phyloP scores from a whole-genome alignment of 2,113 vertebrate genomes.

The Connochaetes taurinus region DNA sequence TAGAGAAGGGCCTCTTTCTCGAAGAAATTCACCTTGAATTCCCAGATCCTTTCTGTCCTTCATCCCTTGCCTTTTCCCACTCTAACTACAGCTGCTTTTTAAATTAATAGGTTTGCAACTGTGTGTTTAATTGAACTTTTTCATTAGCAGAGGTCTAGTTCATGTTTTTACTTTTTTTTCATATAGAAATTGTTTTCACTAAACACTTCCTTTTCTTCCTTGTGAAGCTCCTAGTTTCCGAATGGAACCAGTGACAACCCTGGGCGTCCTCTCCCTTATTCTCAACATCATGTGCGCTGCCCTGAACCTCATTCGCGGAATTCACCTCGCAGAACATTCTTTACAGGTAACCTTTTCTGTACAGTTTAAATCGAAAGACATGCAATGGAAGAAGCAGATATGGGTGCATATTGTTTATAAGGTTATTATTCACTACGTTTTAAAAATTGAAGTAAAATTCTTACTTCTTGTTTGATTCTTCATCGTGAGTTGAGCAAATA shows the following conservation, averaged over 20 bases:
- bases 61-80: background rate
- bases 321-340: conserved; percentile 92
- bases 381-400: background rate
- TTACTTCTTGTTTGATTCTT: background rate
- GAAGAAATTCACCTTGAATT: background rate
- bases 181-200: background rate
- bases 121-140: background rate
- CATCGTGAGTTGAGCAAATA: background rate
- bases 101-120: background rate
- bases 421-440: background rate
- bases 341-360: conserved; percentile 84
- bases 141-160: background rate
- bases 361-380: background rate
- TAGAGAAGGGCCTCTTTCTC: background rate
- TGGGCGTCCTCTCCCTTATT: conserved; percentile 92
- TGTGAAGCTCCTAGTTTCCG: conserved; percentile 82
- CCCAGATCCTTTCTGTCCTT: background rate
- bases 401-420: background rate
- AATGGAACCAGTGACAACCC: conserved; percentile 87
- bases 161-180: background rate
- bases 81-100: background rate
- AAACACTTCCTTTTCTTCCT: background rate
- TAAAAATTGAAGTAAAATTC: background rate
- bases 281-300: conserved; percentile 97
- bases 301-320: conserved; percentile 92